These are phyloP conservation scores for Rousettus madagascariensis DNA, from an alignment of 2,797 vertebrate genomes.

Conservation along the genomic window DNA sequence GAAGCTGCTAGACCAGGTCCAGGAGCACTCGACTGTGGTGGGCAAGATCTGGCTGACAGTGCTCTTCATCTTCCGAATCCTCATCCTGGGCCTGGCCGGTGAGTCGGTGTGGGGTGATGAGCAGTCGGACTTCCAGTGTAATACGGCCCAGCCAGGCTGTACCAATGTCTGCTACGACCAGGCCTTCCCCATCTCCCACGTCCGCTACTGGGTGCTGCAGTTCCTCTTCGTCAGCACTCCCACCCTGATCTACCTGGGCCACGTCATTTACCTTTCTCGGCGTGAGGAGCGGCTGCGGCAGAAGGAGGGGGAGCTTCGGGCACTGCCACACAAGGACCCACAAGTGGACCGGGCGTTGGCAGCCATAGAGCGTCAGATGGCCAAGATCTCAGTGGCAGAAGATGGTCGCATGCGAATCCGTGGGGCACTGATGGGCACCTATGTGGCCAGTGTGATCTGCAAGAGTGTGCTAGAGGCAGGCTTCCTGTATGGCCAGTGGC, in stretches of 20 bases:
- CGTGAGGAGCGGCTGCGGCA: constrained; percentile 91
- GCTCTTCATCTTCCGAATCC: constrained; percentile 96
- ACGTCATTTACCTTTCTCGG: constrained; percentile 89
- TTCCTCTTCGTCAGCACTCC: constrained; percentile 92
- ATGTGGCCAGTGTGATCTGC: constrained; percentile 91
- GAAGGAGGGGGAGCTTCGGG: constrained; percentile 84
- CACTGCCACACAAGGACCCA: constrained; percentile 82
- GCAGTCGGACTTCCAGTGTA: constrained; percentile 95
- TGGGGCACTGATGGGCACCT: constrained; percentile 92
- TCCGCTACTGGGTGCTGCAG: constrained; percentile 97
- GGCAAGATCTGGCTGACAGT: constrained; percentile 98
- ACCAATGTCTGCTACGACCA: constrained; percentile 95
- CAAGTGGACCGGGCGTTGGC: constrained; percentile 77
- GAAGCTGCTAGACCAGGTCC: constrained; percentile 95
- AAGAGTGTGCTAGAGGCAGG: constrained; percentile 92
- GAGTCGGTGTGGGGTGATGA: constrained; percentile 97
- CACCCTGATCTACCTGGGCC: constrained; percentile 86
- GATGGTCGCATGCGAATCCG: constrained; percentile 91
- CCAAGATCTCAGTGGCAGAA: constrained; percentile 88
- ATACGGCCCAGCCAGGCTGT: constrained; percentile 95
- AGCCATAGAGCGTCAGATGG: constrained; percentile 85
- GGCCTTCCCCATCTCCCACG: constrained; percentile 96
- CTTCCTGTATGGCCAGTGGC: constrained; percentile 95
- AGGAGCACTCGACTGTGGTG: constrained; percentile 94
- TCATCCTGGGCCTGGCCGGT: constrained; percentile 91